phyloP scores from a whole-genome alignment of 2,797 vertebrate species.

The Meriones psammophilus region DNA sequence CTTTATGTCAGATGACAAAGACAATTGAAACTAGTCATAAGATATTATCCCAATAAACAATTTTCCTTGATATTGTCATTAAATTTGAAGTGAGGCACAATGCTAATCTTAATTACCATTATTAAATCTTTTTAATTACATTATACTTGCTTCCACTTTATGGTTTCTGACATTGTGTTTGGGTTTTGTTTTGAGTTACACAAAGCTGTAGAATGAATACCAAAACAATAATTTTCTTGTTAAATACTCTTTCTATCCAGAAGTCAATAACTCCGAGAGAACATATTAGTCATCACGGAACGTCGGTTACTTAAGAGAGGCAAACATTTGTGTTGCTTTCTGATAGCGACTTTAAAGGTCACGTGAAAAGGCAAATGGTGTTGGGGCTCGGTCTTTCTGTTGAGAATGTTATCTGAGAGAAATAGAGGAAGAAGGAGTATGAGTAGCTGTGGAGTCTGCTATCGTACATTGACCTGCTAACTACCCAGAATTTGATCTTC shows the following conservation, averaged over 20 bases:
- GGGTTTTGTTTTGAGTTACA: not conserved
- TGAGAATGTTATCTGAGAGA: not conserved
- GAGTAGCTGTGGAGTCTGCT: not conserved
- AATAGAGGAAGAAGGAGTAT: not conserved
- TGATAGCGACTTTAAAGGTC: not conserved
- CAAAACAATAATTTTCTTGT: not conserved
- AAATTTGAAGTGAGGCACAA: not conserved
- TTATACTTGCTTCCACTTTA: not conserved
- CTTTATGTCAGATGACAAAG: not conserved
- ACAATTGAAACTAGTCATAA: not conserved
- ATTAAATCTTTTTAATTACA: not conserved
- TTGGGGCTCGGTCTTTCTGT: not conserved
- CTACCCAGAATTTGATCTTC: not conserved
- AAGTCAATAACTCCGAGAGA: not conserved
- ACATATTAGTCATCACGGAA: not conserved
- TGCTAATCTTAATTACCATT: not conserved
- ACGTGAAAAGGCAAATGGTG: not conserved
- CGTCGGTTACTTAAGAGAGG: not conserved
- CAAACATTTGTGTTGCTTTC: not conserved
- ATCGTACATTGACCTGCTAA: not conserved
- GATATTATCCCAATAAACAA: not conserved
- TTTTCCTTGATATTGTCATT: not conserved
- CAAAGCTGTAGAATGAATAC: not conserved
- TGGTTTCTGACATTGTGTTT: not conserved
- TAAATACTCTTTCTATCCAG: not conserved